Conservation (phyloP, 2,797 vertebrate genomes). For the Erethizon dorsatum region DNA sequence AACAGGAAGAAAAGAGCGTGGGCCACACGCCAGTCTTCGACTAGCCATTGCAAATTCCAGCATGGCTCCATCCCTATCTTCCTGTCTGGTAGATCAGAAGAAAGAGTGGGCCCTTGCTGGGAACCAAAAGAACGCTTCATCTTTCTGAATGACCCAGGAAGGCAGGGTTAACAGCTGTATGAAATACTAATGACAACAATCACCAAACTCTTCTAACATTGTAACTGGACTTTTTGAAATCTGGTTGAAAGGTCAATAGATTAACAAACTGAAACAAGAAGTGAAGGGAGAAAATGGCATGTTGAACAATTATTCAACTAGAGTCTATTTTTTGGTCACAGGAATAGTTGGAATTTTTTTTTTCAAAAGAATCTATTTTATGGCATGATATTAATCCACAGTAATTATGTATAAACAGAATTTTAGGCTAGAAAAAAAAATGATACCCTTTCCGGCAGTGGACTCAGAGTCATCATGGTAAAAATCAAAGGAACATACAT, state of each 20-base stretch:
- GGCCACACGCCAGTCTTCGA: neutral
- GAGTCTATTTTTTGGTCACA: neutral
- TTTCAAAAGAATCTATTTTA: conserved; percentile 3
- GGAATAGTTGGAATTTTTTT: conserved; percentile 42
- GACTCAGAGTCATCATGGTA: neutral
- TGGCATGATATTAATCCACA: neutral
- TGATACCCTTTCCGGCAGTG: neutral
- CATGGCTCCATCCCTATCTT: neutral
- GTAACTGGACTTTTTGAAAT: neutral
- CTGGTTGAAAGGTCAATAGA: neutral
- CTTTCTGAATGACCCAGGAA: neutral
- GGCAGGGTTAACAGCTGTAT: neutral
- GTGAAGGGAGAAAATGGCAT: neutral
- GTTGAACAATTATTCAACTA: neutral
- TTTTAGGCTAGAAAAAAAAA: conserved; percentile 61
- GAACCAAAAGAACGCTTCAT: neutral
- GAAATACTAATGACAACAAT: neutral
- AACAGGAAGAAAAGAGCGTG: neutral
- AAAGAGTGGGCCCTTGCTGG: neutral
- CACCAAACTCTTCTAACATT: neutral
- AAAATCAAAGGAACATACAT: conserved; percentile 61
- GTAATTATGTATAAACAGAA: conserved; percentile 21
- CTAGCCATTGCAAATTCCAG: neutral
- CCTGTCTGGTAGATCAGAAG: neutral
- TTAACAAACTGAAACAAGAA: neutral